Percentiles rank a stretch among this genome's conserved stretches.
These are phyloP conservation scores for Ursus arctos DNA, from an alignment of 2,113 vertebrate genomes.

Conservation along the genomic window DNA sequence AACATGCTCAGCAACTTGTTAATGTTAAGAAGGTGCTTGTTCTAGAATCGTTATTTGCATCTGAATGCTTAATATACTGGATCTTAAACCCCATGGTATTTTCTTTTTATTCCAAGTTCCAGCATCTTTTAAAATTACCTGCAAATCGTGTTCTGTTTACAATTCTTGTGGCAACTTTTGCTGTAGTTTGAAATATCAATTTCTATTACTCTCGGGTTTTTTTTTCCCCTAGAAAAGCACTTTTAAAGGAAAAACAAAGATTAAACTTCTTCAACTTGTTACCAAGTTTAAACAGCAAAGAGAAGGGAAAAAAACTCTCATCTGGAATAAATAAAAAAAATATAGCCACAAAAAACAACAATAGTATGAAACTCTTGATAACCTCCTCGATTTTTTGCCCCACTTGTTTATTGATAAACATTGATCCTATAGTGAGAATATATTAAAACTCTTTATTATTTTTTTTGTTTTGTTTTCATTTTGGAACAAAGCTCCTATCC, in stretches of 20 bases:
- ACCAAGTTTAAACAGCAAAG: conserved; percentile 57
- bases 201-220: conserved; percentile 26
- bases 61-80: conserved; percentile 46
- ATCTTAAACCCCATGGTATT: conserved; percentile 55
- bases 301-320: neutral
- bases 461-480: neutral
- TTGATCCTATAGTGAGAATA: neutral
- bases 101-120: conserved; percentile 65
- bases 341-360: conserved; percentile 3
- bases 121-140: conserved; percentile 62
- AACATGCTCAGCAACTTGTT: conserved; percentile 28
- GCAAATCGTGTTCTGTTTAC: conserved; percentile 65
- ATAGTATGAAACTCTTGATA: neutral
- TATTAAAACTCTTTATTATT: conserved; percentile 8
- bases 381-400: neutral
- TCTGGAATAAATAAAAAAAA: conserved; percentile 35
- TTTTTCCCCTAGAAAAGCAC: neutral
- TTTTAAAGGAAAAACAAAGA: conserved; percentile 70
- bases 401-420: conserved; percentile 31
- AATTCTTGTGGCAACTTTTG: conserved; percentile 55
- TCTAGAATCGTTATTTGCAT: conserved; percentile 57
- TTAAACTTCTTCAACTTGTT: conserved; percentile 53
- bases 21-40: conserved; percentile 66
- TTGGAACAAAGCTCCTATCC: neutral
- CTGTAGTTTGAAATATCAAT: conserved; percentile 52